Percentiles rank a stretch among this genome's conserved stretches.
Conservation (phyloP, 2,888 invertebrate species). For the Agrochola lota region DNA sequence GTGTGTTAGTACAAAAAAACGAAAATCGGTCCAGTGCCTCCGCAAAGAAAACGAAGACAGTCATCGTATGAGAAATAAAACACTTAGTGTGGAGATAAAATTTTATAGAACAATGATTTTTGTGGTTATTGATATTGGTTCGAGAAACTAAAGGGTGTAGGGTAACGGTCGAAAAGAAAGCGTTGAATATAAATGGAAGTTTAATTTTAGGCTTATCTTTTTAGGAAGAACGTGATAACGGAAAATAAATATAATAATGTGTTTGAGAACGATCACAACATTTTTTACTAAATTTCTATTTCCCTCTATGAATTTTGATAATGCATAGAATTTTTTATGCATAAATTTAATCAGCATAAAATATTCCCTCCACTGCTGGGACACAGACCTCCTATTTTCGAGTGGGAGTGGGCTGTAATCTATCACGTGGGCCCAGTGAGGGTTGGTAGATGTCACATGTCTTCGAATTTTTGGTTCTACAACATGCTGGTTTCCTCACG, state of each 20-base stretch:
- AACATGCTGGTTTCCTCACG: too few relatives aligned
- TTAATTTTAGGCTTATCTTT: conserved; percentile 49
- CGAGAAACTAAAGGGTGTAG: conserved; percentile 35
- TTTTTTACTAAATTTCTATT: too few relatives aligned
- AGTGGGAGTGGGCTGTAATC: too few relatives aligned
- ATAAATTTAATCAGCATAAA: too few relatives aligned
- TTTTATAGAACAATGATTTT: conserved; percentile 62
- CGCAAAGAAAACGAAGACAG: conserved; percentile 19
- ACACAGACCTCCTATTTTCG: too few relatives aligned
- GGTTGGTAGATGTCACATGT: too few relatives aligned
- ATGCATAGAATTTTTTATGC: too few relatives aligned
- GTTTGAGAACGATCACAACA: not conserved
- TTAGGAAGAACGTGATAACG: conserved; percentile 31
- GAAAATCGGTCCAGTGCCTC: conserved; percentile 38
- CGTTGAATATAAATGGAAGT: conserved; percentile 57
- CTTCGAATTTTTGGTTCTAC: too few relatives aligned
- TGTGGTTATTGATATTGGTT: conserved; percentile 62
- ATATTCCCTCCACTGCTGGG: too few relatives aligned
- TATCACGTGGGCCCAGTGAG: too few relatives aligned
- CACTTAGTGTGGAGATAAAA: conserved; percentile 53
- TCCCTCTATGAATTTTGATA: not conserved
- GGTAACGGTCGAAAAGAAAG: conserved; percentile 27
- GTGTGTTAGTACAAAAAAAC: conserved; percentile 40
- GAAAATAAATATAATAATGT: conserved; percentile 1
- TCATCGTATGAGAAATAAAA: conserved; percentile 55